Conservation (phyloP, 2,888 invertebrate genomes). For the Rambutsinella grinnellia region DNA sequence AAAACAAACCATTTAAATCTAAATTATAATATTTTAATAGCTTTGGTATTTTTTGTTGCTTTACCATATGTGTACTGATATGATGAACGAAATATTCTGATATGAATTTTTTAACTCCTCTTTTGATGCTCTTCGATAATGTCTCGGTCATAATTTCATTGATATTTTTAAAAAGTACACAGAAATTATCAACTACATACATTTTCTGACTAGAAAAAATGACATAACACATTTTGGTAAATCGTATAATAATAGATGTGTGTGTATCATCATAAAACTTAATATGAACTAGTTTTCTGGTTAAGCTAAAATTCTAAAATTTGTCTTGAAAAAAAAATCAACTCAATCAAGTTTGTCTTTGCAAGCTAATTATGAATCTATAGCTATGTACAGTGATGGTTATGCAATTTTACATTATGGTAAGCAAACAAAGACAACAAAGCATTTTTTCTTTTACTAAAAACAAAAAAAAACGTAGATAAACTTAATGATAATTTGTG, state of each 20-base stretch:
- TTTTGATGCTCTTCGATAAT: too few relatives aligned
- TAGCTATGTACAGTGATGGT: background rate
- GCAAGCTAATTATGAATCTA: background rate
- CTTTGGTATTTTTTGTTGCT: constrained; percentile 41
- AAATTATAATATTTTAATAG: constrained; percentile 22
- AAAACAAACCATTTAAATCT: too few relatives aligned
- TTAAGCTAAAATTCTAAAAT: too few relatives aligned
- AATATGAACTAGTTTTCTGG: constrained; percentile 34
- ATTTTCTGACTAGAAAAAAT: constrained; percentile 55
- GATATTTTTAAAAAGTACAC: constrained; percentile 26
- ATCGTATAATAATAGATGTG: constrained; percentile 29
- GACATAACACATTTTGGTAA: constrained; percentile 57
- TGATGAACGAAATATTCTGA: constrained; percentile 1
- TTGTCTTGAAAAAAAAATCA: too few relatives aligned
- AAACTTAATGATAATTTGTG: background rate
- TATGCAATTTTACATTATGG: constrained; percentile 12
- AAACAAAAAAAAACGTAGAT: too few relatives aligned
- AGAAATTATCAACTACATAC: too few relatives aligned
- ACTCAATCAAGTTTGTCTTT: background rate
- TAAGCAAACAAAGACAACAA: constrained; percentile 36
- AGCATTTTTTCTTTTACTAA: constrained; percentile 21
- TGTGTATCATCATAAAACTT: constrained; percentile 30
- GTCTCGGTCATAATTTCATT: background rate
- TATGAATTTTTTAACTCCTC: background rate
- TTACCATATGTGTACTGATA: constrained; percentile 10